A percentile compares a stretch with the other conserved stretches of the same genome.
phyloP scores from a whole-genome alignment of 2,113 vertebrate species.

The Corythaeola cristata region DNA sequence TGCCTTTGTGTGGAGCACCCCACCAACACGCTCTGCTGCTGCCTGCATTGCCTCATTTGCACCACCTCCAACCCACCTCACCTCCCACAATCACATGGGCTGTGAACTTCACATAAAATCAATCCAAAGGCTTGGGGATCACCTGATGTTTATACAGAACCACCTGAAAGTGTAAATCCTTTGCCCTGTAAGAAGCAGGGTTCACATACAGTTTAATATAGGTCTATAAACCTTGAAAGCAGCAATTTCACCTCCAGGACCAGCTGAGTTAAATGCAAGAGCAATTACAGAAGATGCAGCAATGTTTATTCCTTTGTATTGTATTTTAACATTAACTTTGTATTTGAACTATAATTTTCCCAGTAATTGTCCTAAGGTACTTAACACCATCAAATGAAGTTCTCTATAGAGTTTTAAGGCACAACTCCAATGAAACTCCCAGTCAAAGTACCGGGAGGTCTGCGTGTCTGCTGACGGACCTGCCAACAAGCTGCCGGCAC shows the following conservation, averaged over 20 bases:
- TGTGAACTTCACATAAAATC: not conserved
- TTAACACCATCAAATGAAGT: not conserved
- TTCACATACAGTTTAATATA: not conserved
- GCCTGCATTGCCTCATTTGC: rapidly evolving
- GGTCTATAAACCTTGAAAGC: not conserved
- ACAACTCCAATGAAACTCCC: not conserved
- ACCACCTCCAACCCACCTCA: too few species aligned
- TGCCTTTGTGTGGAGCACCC: not conserved
- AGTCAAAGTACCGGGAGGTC: not conserved
- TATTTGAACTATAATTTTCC: not conserved
- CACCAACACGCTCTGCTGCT: not conserved
- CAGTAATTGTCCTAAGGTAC: not conserved
- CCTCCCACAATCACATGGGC: not conserved
- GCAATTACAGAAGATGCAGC: not conserved
- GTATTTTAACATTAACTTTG: not conserved
- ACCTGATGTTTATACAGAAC: not conserved
- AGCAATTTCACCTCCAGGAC: not conserved
- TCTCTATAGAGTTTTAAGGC: not conserved
- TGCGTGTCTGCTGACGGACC: not conserved
- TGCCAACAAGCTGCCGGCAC: not conserved
- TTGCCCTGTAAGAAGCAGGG: not conserved
- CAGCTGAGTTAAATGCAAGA: not conserved
- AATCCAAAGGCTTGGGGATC: not conserved
- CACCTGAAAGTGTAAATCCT: not conserved
- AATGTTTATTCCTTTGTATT: not conserved